Evolutionary conservation across 1,140 invertebrate species (phyloP), one percentile per base, ranked within the genome.

Genomic region (Vollenhovia emeryi): DNA sequence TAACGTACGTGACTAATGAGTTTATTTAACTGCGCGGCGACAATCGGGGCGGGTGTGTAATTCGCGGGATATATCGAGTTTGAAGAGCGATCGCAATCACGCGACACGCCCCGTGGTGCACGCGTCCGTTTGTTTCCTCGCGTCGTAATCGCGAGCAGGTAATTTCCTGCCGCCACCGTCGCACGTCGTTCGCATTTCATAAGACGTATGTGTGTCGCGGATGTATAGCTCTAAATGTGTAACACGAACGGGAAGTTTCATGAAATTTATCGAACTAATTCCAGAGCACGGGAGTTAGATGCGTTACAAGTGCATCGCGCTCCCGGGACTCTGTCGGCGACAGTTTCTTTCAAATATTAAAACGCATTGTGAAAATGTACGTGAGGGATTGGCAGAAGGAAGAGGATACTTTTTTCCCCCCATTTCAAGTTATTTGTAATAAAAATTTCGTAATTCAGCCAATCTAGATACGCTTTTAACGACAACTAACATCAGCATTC

Each of bases 1-100:
- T 57, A 84, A 76, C 45, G 36, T 33, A 60, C 59, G 68, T 64
- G 68, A 86, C 33, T 86, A 84, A 83, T 83, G 59, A 50, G 79
- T 66, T 83, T 84, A 73, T 86, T 86, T 74, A 83, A 62, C 64
- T 40, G 24, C 55, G 18, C 48, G 52, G 6, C 24, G 27, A 82
- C 59, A 75, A 68, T 45, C 64, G n/a, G 30, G n/a, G 30, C 30
- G 60, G 33, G 55, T 27, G 52, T 50, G 40, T 74, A 74, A 86
- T 83, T 71, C 36, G 36, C 68, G 43, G 57, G 15, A 84, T 84
- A 68, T 27, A 84, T 75, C 18, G 40, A 75, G 69, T 60, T 59
- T 40, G 80, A 84, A 84, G 62, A 75, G 71, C 50, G 62, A 75
- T 86, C 71, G 85, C 82, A 75, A 86, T 84, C 30, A 69, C 27